These are phyloP conservation scores for Erynnis tages DNA, from an alignment of 2,888 invertebrate genomes.

Conservation along the genomic window DNA sequence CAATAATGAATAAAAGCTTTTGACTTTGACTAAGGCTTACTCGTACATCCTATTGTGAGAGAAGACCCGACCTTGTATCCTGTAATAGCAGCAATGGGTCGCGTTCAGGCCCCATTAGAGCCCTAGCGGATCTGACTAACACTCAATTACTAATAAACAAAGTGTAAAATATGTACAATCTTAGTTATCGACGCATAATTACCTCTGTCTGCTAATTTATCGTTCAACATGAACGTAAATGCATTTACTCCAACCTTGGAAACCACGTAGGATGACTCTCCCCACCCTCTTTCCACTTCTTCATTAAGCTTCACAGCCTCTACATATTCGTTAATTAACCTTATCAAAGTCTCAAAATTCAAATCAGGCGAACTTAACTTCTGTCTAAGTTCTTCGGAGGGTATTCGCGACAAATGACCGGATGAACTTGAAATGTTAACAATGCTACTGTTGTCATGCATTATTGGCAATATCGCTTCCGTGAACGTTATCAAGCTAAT, in stretches of 20 bases:
- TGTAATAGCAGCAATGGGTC: too few relatives aligned
- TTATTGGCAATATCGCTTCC: slow-evolving; percentile 84
- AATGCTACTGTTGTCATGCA: slow-evolving; percentile 85
- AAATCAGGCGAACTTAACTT: slow-evolving; percentile 73
- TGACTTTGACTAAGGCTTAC: too few relatives aligned
- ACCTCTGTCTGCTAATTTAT: slow-evolving; percentile 56
- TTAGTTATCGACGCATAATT: slow-evolving; percentile 31
- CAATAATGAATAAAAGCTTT: too few relatives aligned
- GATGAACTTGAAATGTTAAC: slow-evolving; percentile 88
- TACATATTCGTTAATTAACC: slow-evolving; percentile 84
- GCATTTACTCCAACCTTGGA: slow-evolving; percentile 89
- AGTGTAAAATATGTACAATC: too few relatives aligned
- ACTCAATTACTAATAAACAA: too few relatives aligned
- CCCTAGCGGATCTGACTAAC: too few relatives aligned
- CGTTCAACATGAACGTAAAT: slow-evolving; percentile 85
- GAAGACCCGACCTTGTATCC: too few relatives aligned
- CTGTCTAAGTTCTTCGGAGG: slow-evolving; percentile 72
- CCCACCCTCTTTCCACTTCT: slow-evolving; percentile 75
- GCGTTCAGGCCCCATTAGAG: too few relatives aligned
- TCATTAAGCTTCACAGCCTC: slow-evolving; percentile 65
- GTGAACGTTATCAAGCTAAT: slow-evolving; percentile 66
- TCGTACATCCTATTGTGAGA: too few relatives aligned
- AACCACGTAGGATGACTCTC: slow-evolving; percentile 84
- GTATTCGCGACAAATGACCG: slow-evolving; percentile 84
- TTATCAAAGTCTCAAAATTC: slow-evolving; percentile 77